These are phyloP conservation scores for Scaptomyza hsui DNA, from an alignment of 1,140 invertebrate genomes.

Conservation along the genomic window DNA sequence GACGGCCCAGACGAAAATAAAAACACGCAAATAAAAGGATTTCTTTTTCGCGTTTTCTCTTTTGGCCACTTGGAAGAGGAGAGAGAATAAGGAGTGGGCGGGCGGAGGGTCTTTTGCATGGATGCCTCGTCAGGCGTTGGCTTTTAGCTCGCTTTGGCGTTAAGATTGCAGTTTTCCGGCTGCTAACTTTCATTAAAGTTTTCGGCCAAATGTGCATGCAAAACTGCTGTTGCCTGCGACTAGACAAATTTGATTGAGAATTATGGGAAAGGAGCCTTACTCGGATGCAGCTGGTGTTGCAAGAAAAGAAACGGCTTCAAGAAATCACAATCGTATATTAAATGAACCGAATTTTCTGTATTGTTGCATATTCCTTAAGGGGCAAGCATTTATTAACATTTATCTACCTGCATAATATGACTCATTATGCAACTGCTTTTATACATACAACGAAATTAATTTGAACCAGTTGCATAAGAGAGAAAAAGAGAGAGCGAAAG, in stretches of 20 bases:
- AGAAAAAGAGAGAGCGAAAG: not conserved
- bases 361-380: conserved; percentile 4
- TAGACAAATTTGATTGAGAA: conserved; percentile 44
- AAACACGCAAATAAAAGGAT: conserved; percentile 78
- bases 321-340: not conserved
- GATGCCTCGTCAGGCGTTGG: conserved; percentile 22
- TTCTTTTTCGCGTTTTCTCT: conserved; percentile 61
- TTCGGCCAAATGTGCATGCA: conserved; percentile 41
- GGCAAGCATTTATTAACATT: conserved; percentile 32
- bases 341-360: not conserved
- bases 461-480: conserved; percentile 6
- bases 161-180: conserved; percentile 75
- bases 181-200: conserved; percentile 70
- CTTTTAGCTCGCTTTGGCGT: conserved; percentile 42
- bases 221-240: conserved; percentile 20
- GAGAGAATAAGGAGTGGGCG: not conserved
- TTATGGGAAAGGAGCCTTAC: conserved; percentile 21
- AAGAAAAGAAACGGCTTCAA: not conserved
- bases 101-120: not conserved
- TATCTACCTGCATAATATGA: conserved; percentile 43
- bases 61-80: conserved; percentile 9
- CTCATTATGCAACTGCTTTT: conserved; percentile 39
- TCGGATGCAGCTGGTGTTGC: conserved; percentile 5
- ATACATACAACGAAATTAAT: conserved; percentile 17
- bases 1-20: conserved; percentile 72